Evolutionary conservation across 64 coral and sea anemone genomes (phyloP).

Genomic region (Porites lutea): DNA sequence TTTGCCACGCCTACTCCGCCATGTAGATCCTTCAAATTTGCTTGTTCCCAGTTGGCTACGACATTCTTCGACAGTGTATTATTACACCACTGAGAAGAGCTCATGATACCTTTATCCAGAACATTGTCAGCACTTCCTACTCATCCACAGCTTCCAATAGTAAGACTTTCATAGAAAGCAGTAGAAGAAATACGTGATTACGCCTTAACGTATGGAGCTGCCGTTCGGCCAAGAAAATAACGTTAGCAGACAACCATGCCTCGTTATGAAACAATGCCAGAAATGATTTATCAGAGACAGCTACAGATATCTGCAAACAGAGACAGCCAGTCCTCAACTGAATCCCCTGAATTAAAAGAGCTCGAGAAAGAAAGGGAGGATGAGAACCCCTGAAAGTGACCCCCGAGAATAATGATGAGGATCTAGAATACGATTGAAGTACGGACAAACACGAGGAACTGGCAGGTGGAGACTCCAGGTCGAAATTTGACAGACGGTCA

Average conservation of each 20-base stretch:
- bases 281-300: conserved; percentile 44
- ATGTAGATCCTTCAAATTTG: too few species aligned
- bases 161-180: conserved; percentile 1
- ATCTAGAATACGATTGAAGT: neutral
- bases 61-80: neutral
- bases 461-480: neutral
- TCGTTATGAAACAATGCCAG: conserved; percentile 49
- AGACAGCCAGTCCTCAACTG: neutral
- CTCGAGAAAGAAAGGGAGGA: neutral
- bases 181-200: conserved; percentile 49
- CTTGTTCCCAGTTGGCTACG: too few species aligned
- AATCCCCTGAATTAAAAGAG: neutral
- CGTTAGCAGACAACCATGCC: conserved; percentile 57
- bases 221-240: conserved; percentile 30
- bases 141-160: neutral
- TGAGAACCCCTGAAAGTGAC: neutral
- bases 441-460: neutral
- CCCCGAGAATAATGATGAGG: neutral
- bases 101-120: conserved; percentile 62
- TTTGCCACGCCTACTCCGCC: too few species aligned
- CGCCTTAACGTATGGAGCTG: conserved; percentile 42
- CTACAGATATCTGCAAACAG: conserved; percentile 10
- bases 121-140: neutral
- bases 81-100: conserved; percentile 49
- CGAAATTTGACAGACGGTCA: neutral